These are phyloP conservation scores for Hydrochoerus hydrochaeris DNA, from an alignment of 2,113 vertebrate species.

Conservation along the genomic window DNA sequence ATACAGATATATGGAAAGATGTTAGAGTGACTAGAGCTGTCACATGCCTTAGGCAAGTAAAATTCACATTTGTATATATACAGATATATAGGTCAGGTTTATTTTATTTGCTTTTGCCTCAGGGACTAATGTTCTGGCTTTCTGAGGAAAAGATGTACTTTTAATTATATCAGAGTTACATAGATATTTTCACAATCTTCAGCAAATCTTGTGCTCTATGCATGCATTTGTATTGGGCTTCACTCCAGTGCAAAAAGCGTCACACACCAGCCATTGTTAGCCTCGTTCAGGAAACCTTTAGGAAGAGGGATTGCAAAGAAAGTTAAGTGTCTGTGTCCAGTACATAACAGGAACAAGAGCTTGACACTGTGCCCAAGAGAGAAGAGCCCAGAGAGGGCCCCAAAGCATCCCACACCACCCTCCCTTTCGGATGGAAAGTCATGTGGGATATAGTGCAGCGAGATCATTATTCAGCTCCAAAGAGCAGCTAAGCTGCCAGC, in stretches of 20 bases:
- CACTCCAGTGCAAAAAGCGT: background rate
- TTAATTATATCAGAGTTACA: background rate
- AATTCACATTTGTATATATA: background rate
- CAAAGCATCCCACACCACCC: background rate
- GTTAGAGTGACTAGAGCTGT: background rate
- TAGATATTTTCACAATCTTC: background rate
- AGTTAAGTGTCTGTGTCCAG: background rate
- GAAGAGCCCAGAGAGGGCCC: background rate
- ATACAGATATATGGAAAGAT: background rate
- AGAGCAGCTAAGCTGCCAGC: slow-evolving; percentile 69
- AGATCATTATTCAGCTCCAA: slow-evolving; percentile 54
- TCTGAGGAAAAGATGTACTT: background rate
- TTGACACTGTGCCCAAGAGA: background rate
- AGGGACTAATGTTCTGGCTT: background rate
- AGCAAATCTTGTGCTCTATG: background rate
- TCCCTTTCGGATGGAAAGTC: background rate
- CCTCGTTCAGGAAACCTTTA: background rate
- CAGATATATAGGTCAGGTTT: background rate
- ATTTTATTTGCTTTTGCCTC: background rate
- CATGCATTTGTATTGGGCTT: background rate
- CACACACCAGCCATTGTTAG: background rate
- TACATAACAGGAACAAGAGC: background rate
- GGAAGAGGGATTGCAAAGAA: background rate
- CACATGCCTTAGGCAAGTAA: background rate
- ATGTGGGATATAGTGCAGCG: background rate